Percentiles rank a stretch among this genome's conserved stretches.
phyloP scores from a whole-genome alignment of 2,797 vertebrate species.

The Buphagus erythrorhynchus region DNA sequence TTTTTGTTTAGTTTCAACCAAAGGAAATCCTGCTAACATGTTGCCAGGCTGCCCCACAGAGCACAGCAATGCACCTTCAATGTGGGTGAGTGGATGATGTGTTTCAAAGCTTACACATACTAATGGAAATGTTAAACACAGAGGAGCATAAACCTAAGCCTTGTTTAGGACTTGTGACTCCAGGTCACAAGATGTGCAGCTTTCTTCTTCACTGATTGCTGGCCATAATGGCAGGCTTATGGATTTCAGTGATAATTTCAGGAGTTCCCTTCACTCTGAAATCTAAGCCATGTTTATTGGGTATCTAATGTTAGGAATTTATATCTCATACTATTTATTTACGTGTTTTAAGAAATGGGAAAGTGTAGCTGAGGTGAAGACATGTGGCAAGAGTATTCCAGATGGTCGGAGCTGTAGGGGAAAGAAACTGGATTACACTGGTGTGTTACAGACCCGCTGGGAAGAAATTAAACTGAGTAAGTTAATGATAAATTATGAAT shows the following conservation, averaged over 20 bases:
- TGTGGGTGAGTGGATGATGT: fast-evolving
- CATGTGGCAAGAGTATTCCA: constrained; percentile 25
- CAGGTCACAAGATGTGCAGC: not conserved
- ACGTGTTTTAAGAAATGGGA: constrained; percentile 21
- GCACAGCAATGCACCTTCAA: not conserved
- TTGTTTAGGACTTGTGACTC: not conserved
- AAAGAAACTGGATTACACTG: constrained; percentile 42
- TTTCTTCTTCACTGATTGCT: not conserved
- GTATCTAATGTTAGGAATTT: not conserved
- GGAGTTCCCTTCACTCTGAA: not conserved
- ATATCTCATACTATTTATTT: constrained; percentile 7
- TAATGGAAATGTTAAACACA: not conserved
- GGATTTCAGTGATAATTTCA: not conserved
- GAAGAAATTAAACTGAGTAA: constrained; percentile 56
- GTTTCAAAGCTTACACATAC: not conserved
- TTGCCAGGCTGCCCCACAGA: not conserved
- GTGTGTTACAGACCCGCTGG: not conserved
- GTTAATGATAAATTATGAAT: constrained; percentile 63
- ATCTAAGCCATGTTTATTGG: not conserved
- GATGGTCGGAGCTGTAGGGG: constrained; percentile 9
- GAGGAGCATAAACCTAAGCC: not conserved
- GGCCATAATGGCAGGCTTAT: not conserved
- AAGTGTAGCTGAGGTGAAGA: constrained; percentile 53
- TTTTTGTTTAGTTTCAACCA: not conserved
- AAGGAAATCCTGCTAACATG: not conserved